A percentile compares a stretch with the other conserved stretches of the same genome.
Conservation (phyloP, 1,140 invertebrate genomes). For the Macrobrachium nipponense region DNA sequence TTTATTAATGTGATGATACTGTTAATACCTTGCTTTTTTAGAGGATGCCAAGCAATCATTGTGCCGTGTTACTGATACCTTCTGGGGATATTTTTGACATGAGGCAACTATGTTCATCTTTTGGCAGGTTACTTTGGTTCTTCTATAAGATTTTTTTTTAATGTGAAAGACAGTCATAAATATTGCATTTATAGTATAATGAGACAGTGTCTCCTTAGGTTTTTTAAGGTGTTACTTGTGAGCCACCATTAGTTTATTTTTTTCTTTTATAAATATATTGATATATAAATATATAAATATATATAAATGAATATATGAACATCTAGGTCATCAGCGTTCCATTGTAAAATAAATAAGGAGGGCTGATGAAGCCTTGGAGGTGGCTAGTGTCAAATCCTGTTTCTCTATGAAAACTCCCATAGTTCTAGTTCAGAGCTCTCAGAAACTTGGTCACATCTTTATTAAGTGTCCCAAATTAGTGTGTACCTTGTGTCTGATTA, state of each 20-base stretch:
- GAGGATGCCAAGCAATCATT: too few relatives aligned
- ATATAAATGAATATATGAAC: conserved; percentile 33
- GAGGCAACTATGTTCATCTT: conserved; percentile 9
- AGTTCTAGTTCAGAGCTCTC: conserved; percentile 30
- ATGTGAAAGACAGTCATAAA: conserved; percentile 48
- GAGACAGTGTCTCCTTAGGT: conserved; percentile 34
- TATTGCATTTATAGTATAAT: conserved; percentile 52
- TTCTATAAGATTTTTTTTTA: conserved; percentile 25
- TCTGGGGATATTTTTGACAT: background rate
- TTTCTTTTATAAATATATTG: conserved; percentile 12
- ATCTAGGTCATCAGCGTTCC: conserved; percentile 47
- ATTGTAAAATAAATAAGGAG: conserved; percentile 30
- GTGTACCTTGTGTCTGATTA: conserved; percentile 33
- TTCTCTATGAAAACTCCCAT: conserved; percentile 13
- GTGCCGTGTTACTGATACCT: too few relatives aligned
- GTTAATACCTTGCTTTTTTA: too few relatives aligned
- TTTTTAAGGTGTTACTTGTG: conserved; percentile 50
- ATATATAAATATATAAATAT: conserved; percentile 35
- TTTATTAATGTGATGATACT: too few relatives aligned
- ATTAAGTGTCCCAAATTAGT: conserved; percentile 44
- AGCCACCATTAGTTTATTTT: conserved; percentile 31
- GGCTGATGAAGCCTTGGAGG: conserved; percentile 20
- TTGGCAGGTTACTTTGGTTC: conserved; percentile 14
- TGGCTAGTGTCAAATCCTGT: conserved; percentile 5
- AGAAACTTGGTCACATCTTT: conserved; percentile 45